A percentile compares a stretch with the other conserved stretches of the same genome.
phyloP scores from a whole-genome alignment of 2,113 vertebrate species.

The Stictonetta naevosa region DNA sequence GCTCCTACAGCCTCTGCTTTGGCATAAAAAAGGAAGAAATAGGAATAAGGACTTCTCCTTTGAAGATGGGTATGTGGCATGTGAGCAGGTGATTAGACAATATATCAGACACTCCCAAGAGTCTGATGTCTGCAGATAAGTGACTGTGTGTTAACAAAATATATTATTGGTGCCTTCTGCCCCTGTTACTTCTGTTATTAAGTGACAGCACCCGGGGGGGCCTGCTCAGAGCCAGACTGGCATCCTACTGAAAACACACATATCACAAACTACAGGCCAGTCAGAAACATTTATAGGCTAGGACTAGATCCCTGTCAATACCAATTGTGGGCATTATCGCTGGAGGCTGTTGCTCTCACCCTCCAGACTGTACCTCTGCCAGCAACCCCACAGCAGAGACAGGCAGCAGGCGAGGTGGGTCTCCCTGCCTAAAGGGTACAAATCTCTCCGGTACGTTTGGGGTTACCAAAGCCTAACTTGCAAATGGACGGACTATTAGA shows the following conservation, averaged over 20 bases:
- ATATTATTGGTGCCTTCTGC: not conserved
- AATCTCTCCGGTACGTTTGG: not conserved
- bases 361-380: accelerated
- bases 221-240: not conserved
- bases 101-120: not conserved
- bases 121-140: not conserved
- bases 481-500: not conserved
- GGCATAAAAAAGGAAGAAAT: not conserved
- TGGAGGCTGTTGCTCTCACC: not conserved
- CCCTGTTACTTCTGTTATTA: not conserved
- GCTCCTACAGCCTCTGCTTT: not conserved
- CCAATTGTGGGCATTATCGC: accelerated
- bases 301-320: not conserved
- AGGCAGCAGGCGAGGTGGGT: not conserved
- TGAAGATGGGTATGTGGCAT: not conserved
- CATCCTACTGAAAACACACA: no score
- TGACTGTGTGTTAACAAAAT: not conserved
- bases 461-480: not conserved
- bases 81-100: not conserved
- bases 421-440: not conserved
- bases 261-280: not conserved
- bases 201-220: not conserved
- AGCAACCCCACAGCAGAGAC: not conserved
- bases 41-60: not conserved
- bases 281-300: not conserved